Conservation (phyloP, 2,888 invertebrate species). For the Ferdinandea cuprea region DNA sequence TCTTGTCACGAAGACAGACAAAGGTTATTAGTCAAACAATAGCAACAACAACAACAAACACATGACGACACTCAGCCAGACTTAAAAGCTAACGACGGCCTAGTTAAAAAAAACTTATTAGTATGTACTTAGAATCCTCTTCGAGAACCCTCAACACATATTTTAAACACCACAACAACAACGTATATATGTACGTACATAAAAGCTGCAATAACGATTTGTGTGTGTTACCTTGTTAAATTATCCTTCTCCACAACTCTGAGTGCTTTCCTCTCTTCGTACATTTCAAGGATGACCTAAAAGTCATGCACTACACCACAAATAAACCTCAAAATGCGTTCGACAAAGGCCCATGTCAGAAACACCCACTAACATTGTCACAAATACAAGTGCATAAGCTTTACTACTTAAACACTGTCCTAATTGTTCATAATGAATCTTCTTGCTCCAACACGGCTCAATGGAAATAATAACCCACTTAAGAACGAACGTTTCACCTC, state of each 20-base stretch:
- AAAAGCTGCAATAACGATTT: too few species aligned
- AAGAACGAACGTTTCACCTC: slow-evolving; percentile 49
- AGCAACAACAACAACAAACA: too few species aligned
- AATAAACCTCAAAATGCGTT: not conserved
- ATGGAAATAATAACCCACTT: slow-evolving; percentile 62
- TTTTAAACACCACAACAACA: too few species aligned
- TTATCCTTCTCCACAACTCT: not conserved
- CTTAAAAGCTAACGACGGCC: too few species aligned
- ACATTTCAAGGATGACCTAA: not conserved
- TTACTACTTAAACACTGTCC: slow-evolving; percentile 37
- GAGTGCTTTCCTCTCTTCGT: not conserved
- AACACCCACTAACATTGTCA: slow-evolving; percentile 17
- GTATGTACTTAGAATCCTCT: not conserved
- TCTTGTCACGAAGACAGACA: too few species aligned
- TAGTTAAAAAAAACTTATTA: slow-evolving; percentile 3
- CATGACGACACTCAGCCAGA: too few species aligned
- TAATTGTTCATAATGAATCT: slow-evolving; percentile 47
- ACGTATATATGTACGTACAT: too few species aligned
- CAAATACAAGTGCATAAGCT: slow-evolving; percentile 19
- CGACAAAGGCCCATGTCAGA: not conserved
- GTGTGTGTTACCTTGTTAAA: too few species aligned
- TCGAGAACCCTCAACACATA: too few species aligned
- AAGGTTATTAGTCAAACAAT: too few species aligned
- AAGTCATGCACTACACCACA: not conserved
- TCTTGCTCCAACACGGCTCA: slow-evolving; percentile 13